Evolutionary conservation across 1,140 invertebrate genomes (phyloP).

Genomic region (Drosophila suzukii): DNA sequence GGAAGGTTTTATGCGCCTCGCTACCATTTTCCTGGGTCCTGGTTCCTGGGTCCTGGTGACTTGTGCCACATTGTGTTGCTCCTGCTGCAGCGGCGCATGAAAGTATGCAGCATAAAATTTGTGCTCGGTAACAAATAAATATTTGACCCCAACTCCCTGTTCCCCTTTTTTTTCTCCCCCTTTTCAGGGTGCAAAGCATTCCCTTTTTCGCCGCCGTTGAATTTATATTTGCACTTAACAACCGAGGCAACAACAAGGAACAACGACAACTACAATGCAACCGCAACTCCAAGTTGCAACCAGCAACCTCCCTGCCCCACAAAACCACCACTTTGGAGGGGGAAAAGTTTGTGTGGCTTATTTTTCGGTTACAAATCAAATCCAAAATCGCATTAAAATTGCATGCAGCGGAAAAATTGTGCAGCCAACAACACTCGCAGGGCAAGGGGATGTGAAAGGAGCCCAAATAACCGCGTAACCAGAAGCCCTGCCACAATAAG

Average conservation of each 20-base stretch:
- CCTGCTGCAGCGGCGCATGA: conserved; percentile 68
- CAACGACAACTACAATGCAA: conserved; percentile 32
- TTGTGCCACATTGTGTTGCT: conserved; percentile 55
- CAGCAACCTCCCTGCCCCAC: conserved; percentile 4
- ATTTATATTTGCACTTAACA: conserved; percentile 82
- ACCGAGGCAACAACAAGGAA: conserved; percentile 46
- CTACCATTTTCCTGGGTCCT: conserved; percentile 17
- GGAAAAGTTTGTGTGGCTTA: conserved; percentile 75
- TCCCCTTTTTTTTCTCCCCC: no score
- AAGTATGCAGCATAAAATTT: conserved; percentile 79
- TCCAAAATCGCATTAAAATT: conserved; percentile 82
- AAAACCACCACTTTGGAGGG: conserved; percentile 45
- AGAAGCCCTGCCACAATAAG: conserved; percentile 51
- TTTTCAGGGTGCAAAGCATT: conserved; percentile 16
- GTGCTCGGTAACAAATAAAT: conserved; percentile 77
- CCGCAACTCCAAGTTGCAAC: conserved; percentile 20
- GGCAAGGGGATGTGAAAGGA: conserved; percentile 37
- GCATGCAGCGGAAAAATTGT: conserved; percentile 71
- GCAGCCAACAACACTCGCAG: conserved; percentile 19
- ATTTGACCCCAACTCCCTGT: conserved; percentile 48
- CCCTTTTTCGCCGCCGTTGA: conserved; percentile 49
- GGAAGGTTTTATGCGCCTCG: conserved; percentile 76
- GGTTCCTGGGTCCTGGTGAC: conserved; percentile 1
- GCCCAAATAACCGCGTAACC: conserved; percentile 56
- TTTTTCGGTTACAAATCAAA: conserved; percentile 83